Evolutionary conservation across 2,113 vertebrate genomes (phyloP), one percentile per base, ranked within the genome.

Genomic region (Machaerirhynchus nigripectus): DNA sequence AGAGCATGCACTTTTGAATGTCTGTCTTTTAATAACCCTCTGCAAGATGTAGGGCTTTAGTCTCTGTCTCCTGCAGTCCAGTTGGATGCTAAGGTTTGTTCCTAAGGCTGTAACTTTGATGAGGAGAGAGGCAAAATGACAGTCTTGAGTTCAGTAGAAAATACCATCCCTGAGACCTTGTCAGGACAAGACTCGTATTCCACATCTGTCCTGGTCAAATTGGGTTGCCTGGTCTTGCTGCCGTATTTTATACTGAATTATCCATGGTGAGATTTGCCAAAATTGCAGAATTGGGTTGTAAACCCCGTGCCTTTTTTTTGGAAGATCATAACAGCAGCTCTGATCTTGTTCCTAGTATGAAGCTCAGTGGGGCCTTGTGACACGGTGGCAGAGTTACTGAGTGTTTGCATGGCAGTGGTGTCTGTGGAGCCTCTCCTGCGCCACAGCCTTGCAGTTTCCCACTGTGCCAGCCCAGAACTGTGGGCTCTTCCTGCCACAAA

Each of bases 371-470:
- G 11, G 16, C 71, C 78, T 23, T 3, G 1, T 27, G 75, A 23
- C 59, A 33, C 0, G 0, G 3, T 8, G 40, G 31, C 67, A 63
- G 59, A 6, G 46, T n/a, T 55, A 9, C 1, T 53, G 39, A 47
- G 50, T 46, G 21, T 55, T 40, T 61, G 37, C 6, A 3, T 28
- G 44, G 60, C 17, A 80, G 0, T 26, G 56, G 30, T 44, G 26
- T 49, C 65, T 56, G 37, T 50, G 61, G 28, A 76, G 27, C 40
- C 49, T 47, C 26, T 59, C 49, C 67, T 63, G 47, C 4, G 30
- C 73, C 40, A 27, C 76, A 77, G 81, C 74, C 44, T 50, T 31
- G 64, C 73, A 24, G 60, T 46, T 64, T 55, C 4, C 1, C 8
- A 0, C 35, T 40, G 47, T 87, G 84, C 69, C 49, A 74, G n/a